Percentiles rank a stretch among this genome's conserved stretches.
Conservation (phyloP, 2,888 invertebrate species). For the Meiosimyza platycephala region DNA sequence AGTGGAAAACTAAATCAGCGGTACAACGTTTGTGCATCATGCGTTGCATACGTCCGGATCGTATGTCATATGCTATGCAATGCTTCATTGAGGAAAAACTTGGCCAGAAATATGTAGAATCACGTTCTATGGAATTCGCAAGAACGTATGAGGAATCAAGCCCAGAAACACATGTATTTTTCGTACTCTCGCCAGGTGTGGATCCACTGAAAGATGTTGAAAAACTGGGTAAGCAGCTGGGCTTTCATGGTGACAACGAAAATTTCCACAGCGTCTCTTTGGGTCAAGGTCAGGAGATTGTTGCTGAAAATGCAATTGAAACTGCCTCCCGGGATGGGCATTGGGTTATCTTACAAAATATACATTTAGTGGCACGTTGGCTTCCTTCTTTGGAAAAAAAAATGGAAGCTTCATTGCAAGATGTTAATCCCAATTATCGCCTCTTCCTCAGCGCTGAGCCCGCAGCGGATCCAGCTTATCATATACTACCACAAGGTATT, state of each 20-base stretch:
- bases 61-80: slow-evolving; percentile 89
- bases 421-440: slow-evolving; percentile 74
- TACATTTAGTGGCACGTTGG: slow-evolving; percentile 93
- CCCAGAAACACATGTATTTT: slow-evolving; percentile 88
- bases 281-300: slow-evolving; percentile 93
- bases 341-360: slow-evolving; percentile 94
- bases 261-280: slow-evolving; percentile 94
- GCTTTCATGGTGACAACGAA: slow-evolving; percentile 80
- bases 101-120: slow-evolving; percentile 84
- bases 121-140: slow-evolving; percentile 82
- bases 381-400: slow-evolving; percentile 89
- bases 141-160: slow-evolving; percentile 89
- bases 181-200: slow-evolving; percentile 93
- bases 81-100: slow-evolving; percentile 90
- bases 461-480: slow-evolving; percentile 74
- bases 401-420: slow-evolving; percentile 83
- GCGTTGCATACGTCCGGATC: slow-evolving; percentile 89
- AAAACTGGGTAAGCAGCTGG: slow-evolving; percentile 82
- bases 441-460: slow-evolving; percentile 92
- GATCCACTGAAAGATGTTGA: slow-evolving; percentile 95
- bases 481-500: slow-evolving; percentile 85
- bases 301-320: slow-evolving; percentile 89
- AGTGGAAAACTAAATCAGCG: slow-evolving; percentile 92
- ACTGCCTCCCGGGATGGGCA: slow-evolving; percentile 81
- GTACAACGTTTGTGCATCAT: slow-evolving; percentile 92